phyloP scores from a whole-genome alignment of 2,797 vertebrate species.

The Phrynocephalus forsythii region DNA sequence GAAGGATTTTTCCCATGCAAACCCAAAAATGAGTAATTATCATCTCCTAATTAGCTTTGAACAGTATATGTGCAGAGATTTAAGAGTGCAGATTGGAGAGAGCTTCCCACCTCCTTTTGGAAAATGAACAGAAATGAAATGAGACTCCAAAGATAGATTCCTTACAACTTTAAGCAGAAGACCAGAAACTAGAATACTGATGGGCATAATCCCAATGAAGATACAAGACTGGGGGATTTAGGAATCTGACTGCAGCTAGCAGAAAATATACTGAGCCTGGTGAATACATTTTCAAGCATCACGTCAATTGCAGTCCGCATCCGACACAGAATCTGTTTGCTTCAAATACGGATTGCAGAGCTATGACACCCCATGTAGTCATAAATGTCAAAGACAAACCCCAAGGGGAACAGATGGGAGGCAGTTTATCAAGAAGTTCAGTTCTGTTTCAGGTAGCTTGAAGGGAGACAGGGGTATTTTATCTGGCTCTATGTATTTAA shows the following conservation, averaged over 20 bases:
- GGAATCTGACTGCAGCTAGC: background rate
- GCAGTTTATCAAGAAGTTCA: background rate
- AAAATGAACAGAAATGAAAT: background rate
- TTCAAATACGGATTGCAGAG: background rate
- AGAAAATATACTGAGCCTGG: background rate
- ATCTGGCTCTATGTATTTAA: background rate
- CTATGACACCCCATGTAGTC: background rate
- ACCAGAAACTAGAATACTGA: background rate
- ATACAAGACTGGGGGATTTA: background rate
- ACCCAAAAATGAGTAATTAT: slow-evolving; percentile 11
- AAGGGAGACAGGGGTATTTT: background rate
- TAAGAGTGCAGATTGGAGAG: slow-evolving; percentile 1
- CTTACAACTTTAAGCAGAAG: background rate
- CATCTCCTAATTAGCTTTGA: slow-evolving; percentile 34
- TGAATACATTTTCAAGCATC: background rate
- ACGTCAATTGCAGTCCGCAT: background rate
- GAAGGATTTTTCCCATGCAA: background rate
- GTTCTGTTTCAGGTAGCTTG: background rate
- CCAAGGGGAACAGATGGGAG: background rate
- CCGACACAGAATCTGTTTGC: background rate
- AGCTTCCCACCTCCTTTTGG: background rate
- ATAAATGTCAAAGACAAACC: background rate
- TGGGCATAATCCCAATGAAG: background rate
- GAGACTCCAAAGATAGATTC: slow-evolving; percentile 31
- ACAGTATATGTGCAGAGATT: background rate